phyloP scores from a whole-genome alignment of 2,888 invertebrate species.

The Drosophila heteroneura region DNA sequence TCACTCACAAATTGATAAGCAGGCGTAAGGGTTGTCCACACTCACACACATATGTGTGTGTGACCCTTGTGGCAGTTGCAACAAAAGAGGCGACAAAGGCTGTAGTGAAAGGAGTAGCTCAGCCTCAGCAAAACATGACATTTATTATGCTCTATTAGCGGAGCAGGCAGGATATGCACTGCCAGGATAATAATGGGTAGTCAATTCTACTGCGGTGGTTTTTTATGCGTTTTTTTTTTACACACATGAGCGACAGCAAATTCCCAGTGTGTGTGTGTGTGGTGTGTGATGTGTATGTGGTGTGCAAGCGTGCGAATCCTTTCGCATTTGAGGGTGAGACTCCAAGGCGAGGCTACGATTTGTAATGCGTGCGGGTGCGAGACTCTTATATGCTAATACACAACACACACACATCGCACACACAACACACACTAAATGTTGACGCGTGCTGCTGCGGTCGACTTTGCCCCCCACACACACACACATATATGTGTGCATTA shows the following conservation, averaged over 20 bases:
- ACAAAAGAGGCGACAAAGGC: slow-evolving; percentile 26
- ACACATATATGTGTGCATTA: slow-evolving; percentile 27
- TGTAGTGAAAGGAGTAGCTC: slow-evolving; percentile 60
- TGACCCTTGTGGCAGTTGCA: slow-evolving; percentile 48
- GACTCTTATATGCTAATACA: slow-evolving; percentile 70
- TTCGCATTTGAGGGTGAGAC: slow-evolving; percentile 52
- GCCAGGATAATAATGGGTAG: slow-evolving; percentile 52
- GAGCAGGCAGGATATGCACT: slow-evolving; percentile 38
- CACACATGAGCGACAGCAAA: slow-evolving; percentile 48
- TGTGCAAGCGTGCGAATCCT: slow-evolving; percentile 78
- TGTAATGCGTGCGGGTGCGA: slow-evolving; percentile 63
- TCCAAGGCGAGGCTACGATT: slow-evolving; percentile 46
- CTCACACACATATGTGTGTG: slow-evolving; percentile 19
- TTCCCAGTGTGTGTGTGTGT: slow-evolving; percentile 15
- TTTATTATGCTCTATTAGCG: slow-evolving; percentile 82
- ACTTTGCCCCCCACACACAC: slow-evolving; percentile 28
- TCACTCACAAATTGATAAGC: slow-evolving; percentile 58
- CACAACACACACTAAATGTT: slow-evolving; percentile 65
- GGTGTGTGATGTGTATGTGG: slow-evolving; percentile 12
- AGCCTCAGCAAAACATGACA: slow-evolving; percentile 73
- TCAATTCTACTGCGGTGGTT: slow-evolving; percentile 50
- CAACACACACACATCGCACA: slow-evolving; percentile 30
- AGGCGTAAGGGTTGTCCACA: slow-evolving; percentile 45
- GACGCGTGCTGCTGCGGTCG: slow-evolving; percentile 73
- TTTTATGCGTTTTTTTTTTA: slow-evolving; percentile 48